A percentile compares a stretch with the other conserved stretches of the same genome.
phyloP scores from a whole-genome alignment of 2,113 vertebrate species.

The Zingel zingel region DNA sequence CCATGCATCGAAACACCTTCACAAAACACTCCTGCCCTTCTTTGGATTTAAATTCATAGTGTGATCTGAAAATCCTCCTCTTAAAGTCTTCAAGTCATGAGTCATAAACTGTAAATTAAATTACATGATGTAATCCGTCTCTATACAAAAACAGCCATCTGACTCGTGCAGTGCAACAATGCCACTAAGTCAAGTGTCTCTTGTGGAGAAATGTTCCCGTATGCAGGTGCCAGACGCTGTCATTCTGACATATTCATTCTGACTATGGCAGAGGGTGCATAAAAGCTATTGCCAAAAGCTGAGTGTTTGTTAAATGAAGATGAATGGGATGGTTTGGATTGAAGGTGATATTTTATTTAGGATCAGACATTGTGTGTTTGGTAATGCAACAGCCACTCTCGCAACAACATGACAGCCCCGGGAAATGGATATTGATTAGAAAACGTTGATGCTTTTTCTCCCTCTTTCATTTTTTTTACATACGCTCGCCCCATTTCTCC shows the following conservation, averaged over 20 bases:
- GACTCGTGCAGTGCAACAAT: conserved; percentile 33
- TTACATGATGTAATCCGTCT: conserved; percentile 22
- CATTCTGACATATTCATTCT: conserved; percentile 77
- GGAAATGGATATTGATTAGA: conserved; percentile 88
- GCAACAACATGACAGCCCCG: conserved; percentile 82
- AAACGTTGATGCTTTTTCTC: conserved; percentile 70
- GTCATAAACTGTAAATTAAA: conserved; percentile 49
- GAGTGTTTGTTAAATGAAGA: conserved; percentile 83
- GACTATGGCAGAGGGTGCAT: conserved; percentile 56
- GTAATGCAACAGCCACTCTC: conserved; percentile 82
- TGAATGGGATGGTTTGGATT: conserved; percentile 80
- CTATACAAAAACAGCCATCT: background rate
- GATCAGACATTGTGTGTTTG: conserved; percentile 78
- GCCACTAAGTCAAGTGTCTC: conserved; percentile 27
- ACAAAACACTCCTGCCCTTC: background rate
- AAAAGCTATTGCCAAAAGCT: conserved; percentile 76
- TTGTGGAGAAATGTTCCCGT: conserved; percentile 36
- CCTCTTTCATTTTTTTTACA: background rate
- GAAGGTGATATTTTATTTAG: conserved; percentile 87
- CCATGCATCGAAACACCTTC: background rate
- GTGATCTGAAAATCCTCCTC: conserved; percentile 7
- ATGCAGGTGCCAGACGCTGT: conserved; percentile 62
- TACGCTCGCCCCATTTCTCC: conserved; percentile 34
- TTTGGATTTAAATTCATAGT: conserved; percentile 37
- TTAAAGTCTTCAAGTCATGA: conserved; percentile 42